Evolutionary conservation across 2,888 invertebrate species (phyloP).

Genomic region (Andrena hattorfiana): DNA sequence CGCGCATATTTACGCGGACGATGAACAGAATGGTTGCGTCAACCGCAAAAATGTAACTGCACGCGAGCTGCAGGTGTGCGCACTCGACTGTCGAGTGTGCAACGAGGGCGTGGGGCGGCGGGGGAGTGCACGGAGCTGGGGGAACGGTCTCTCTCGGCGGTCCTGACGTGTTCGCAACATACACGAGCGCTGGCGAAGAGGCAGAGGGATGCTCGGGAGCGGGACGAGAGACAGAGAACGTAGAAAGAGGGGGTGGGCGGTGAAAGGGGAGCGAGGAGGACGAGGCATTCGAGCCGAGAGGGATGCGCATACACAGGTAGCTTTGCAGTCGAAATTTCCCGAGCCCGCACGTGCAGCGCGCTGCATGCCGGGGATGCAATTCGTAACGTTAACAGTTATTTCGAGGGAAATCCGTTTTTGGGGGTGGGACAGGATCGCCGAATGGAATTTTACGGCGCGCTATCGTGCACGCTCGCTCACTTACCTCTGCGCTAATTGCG

Average conservation of each 20-base stretch:
- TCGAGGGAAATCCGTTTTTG: constrained; percentile 68
- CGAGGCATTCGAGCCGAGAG: constrained; percentile 25
- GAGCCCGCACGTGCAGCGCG: constrained; percentile 42
- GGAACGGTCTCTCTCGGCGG: constrained; percentile 20
- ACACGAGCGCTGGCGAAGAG: constrained; percentile 19
- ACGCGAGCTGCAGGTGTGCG: constrained; percentile 75
- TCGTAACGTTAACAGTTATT: constrained; percentile 72
- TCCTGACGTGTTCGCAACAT: constrained; percentile 23
- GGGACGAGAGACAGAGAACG: constrained; percentile 2
- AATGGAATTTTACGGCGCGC: constrained; percentile 64
- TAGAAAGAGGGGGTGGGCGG: neutral
- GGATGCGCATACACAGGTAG: constrained; percentile 16
- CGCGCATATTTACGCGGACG: constrained; percentile 79
- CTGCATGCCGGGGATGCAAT: constrained; percentile 68
- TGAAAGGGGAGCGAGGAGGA: neutral
- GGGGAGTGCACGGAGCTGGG: neutral
- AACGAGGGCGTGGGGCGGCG: neutral
- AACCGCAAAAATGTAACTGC: constrained; percentile 79
- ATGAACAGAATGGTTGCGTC: constrained; percentile 73
- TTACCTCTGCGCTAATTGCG: constrained; percentile 39
- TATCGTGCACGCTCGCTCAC: constrained; percentile 4
- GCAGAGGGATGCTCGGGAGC: constrained; percentile 6
- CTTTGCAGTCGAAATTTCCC: constrained; percentile 64
- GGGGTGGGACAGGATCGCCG: constrained; percentile 46
- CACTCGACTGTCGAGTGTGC: constrained; percentile 47